Evolutionary conservation across 2,113 vertebrate genomes (phyloP).

Genomic region (Rousettus leschenaultii): DNA sequence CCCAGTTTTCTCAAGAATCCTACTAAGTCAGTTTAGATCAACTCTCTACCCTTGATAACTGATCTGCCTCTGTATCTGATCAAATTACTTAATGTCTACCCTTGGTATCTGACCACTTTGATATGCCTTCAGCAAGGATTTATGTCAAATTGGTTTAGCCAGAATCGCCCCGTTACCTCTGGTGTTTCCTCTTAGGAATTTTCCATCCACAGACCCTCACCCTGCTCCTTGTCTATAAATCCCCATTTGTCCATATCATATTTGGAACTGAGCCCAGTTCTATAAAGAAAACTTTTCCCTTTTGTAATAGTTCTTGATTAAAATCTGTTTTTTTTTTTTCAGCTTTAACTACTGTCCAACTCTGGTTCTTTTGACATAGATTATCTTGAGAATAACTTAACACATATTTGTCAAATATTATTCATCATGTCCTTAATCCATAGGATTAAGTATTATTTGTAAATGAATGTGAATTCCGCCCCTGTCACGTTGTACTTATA

Average conservation of each 20-base stretch:
- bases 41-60: neutral
- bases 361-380: neutral
- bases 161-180: neutral
- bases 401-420: slow-evolving; percentile 7
- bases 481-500: neutral
- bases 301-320: neutral
- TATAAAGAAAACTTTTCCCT: neutral
- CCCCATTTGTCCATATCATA: neutral
- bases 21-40: neutral
- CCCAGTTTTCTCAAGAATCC: neutral
- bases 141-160: neutral
- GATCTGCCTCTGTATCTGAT: neutral
- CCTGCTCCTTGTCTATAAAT: neutral
- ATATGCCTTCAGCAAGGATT: neutral
- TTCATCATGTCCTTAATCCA: neutral
- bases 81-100: neutral
- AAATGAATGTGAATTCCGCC: neutral
- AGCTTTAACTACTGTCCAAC: neutral
- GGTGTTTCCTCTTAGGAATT: neutral
- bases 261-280: neutral
- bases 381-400: slow-evolving; percentile 14
- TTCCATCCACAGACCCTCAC: neutral
- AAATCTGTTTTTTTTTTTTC: neutral
- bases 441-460: slow-evolving; percentile 10
- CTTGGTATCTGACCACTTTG: neutral